These are phyloP conservation scores for Poeciliopsis paucimaculata DNA, from an alignment of 2,797 vertebrate genomes.

Conservation along the genomic window DNA sequence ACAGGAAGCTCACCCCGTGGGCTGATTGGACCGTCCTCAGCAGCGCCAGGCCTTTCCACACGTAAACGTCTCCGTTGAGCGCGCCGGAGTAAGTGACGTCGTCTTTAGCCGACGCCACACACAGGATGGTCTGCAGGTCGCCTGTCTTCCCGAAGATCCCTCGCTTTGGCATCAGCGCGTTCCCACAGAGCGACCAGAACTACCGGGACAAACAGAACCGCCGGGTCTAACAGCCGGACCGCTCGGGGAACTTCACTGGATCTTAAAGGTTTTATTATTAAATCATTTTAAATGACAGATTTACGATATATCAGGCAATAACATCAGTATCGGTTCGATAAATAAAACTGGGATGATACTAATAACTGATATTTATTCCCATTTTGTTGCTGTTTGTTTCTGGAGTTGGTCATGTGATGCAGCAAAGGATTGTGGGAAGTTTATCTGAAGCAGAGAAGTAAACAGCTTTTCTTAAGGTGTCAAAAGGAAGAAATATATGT, in stretches of 20 bases:
- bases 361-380: too few relatives aligned
- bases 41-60: conserved; percentile 93
- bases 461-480: too few relatives aligned
- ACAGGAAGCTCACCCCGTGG: conserved; percentile 81
- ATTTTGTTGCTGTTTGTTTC: too few relatives aligned
- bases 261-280: not conserved
- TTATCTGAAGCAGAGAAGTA: too few relatives aligned
- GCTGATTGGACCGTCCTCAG: conserved; percentile 91
- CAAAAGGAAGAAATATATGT: not conserved
- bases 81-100: conserved; percentile 94
- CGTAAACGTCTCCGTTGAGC: conserved; percentile 94
- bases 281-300: not conserved
- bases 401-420: too few relatives aligned
- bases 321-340: too few relatives aligned
- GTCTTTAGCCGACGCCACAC: conserved; percentile 90
- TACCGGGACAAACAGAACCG: conserved; percentile 42
- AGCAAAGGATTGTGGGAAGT: too few relatives aligned
- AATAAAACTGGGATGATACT: too few relatives aligned
- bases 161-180: conserved; percentile 91
- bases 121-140: conserved; percentile 96
- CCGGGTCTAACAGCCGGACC: too few relatives aligned
- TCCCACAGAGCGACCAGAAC: conserved; percentile 97
- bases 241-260: not conserved
- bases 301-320: too few relatives aligned
- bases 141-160: conserved; percentile 96